These are phyloP conservation scores for Scyliorhinus canicula DNA, from an alignment of 2,797 vertebrate species.

Conservation along the genomic window DNA sequence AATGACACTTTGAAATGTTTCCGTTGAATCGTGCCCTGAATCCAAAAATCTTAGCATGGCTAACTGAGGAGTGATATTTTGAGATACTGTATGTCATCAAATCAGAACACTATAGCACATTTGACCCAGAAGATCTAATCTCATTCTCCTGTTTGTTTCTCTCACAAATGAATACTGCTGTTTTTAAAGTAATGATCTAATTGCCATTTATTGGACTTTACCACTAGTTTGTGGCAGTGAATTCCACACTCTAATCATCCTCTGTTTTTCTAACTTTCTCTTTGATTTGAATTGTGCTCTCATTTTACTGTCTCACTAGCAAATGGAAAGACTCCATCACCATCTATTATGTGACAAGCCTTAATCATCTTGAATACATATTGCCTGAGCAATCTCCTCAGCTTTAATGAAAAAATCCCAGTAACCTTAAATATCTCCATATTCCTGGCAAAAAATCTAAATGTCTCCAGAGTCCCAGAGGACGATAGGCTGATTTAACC, in stretches of 20 bases:
- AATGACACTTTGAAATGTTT: too few relatives aligned
- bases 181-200: too few relatives aligned
- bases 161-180: not conserved
- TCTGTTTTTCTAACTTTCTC: too few relatives aligned
- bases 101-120: not conserved
- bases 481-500: too few relatives aligned
- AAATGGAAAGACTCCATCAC: not conserved
- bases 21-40: too few relatives aligned
- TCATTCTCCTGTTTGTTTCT: too few relatives aligned
- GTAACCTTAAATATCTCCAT: not conserved
- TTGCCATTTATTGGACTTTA: too few relatives aligned
- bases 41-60: not conserved
- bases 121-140: not conserved
- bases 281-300: not conserved
- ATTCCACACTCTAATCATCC: too few relatives aligned
- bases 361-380: not conserved
- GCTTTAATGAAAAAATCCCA: not conserved
- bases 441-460: not conserved
- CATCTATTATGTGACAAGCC: not conserved
- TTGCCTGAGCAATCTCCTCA: not conserved
- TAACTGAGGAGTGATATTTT: not conserved
- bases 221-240: too few relatives aligned
- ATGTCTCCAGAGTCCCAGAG: too few relatives aligned
- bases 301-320: not conserved
- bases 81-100: not conserved